A percentile compares a stretch with the other conserved stretches of the same genome.
Conservation (phyloP, 2,113 vertebrate genomes). For the Anas platyrhynchos region DNA sequence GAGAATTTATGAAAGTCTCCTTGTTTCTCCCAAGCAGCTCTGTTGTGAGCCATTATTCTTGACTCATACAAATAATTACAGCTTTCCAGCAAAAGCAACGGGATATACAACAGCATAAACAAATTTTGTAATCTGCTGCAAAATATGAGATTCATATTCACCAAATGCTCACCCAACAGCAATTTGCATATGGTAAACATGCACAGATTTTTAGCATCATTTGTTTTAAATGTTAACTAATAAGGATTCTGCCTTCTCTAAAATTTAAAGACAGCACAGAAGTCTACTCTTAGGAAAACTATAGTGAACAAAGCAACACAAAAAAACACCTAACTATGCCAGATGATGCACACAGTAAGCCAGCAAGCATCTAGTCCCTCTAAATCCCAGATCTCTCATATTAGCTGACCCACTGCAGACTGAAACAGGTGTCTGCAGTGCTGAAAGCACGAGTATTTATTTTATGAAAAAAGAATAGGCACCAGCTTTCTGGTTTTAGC, state of each 20-base stretch:
- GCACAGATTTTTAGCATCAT: background rate
- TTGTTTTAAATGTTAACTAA: background rate
- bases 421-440: background rate
- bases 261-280: background rate
- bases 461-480: background rate
- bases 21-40: background rate
- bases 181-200: background rate
- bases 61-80: background rate
- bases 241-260: background rate
- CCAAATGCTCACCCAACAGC: background rate
- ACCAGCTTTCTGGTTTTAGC: background rate
- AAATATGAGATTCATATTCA: background rate
- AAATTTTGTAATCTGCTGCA: background rate
- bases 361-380: background rate
- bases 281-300: background rate
- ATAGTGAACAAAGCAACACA: background rate
- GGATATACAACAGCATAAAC: background rate
- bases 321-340: rapidly evolving
- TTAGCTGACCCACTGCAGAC: background rate
- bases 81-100: background rate
- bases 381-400: rapidly evolving
- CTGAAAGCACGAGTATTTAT: background rate
- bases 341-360: background rate
- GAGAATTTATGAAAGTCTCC: background rate
- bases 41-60: background rate